Evolutionary conservation across 1,140 invertebrate genomes (phyloP).

Genomic region (Dryas iulia): DNA sequence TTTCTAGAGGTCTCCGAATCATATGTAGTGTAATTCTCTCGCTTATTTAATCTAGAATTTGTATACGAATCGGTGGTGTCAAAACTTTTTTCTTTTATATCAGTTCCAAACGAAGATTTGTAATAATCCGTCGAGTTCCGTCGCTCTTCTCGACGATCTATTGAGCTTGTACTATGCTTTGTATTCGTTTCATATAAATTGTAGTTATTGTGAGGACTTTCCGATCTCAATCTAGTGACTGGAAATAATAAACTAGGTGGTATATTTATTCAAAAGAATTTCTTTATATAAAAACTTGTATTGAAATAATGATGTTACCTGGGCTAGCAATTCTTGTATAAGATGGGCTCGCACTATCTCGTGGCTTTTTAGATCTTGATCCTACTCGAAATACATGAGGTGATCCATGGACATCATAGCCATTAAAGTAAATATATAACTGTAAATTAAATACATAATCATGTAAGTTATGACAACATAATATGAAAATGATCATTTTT

Average conservation of each 20-base stretch:
- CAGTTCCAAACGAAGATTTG: constrained; percentile 64
- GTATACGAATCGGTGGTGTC: constrained; percentile 74
- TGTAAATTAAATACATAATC: constrained; percentile 39
- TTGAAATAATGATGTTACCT: constrained; percentile 40
- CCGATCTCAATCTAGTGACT: constrained; percentile 69
- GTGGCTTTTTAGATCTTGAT: constrained; percentile 79
- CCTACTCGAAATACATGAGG: constrained; percentile 91
- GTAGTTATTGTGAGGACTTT: constrained; percentile 70
- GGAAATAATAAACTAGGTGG: constrained; percentile 35
- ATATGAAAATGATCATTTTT: too few relatives aligned
- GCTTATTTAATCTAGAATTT: constrained; percentile 58
- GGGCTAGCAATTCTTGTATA: constrained; percentile 74
- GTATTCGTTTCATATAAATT: constrained; percentile 63
- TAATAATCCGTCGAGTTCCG: constrained; percentile 69
- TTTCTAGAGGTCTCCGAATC: constrained; percentile 73
- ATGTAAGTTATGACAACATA: too few relatives aligned
- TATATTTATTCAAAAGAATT: constrained; percentile 4
- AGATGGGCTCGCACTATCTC: constrained; percentile 64
- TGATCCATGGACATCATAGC: constrained; percentile 95
- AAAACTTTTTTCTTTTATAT: constrained; percentile 68
- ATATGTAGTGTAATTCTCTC: constrained; percentile 47
- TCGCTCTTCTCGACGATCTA: constrained; percentile 65
- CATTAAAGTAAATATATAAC: constrained; percentile 97
- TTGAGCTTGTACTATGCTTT: constrained; percentile 59
- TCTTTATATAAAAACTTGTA: not conserved